phyloP scores from a whole-genome alignment of 2,888 invertebrate genomes.

The Scrobipalpa atriplicella region DNA sequence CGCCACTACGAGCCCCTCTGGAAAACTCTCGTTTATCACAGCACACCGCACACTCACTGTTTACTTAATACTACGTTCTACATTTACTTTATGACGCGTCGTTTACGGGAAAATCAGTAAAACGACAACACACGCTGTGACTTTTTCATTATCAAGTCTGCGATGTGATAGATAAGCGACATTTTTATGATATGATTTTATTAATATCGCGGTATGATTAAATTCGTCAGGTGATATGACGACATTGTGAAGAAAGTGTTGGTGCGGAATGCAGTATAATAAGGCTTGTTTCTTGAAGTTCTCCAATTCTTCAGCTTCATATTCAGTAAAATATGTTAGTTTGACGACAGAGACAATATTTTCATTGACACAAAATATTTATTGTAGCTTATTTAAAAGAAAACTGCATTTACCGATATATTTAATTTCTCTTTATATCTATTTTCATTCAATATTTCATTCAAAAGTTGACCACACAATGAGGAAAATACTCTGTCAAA shows the following conservation, averaged over 20 bases:
- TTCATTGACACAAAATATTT: no score
- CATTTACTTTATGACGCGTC: slow-evolving; percentile 61
- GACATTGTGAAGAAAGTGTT: neutral
- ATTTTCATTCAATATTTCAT: no score
- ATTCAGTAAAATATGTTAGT: no score
- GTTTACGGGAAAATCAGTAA: slow-evolving; percentile 49
- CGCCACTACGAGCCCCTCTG: slow-evolving; percentile 62
- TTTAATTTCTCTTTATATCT: no score
- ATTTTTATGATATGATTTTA: slow-evolving; percentile 1
- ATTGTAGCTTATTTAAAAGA: no score
- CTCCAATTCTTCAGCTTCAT: no score
- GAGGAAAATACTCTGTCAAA: no score
- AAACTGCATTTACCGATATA: no score
- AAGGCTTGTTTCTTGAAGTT: no score
- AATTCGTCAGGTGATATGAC: neutral
- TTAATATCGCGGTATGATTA: neutral
- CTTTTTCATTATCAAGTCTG: neutral
- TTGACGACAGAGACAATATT: no score
- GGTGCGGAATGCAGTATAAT: neutral
- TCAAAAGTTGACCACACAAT: no score
- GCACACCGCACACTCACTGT: slow-evolving; percentile 38
- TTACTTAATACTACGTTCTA: slow-evolving; percentile 39
- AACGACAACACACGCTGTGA: neutral
- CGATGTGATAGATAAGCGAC: neutral
- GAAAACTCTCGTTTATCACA: slow-evolving; percentile 59